These are phyloP conservation scores for Platycheirus albimanus DNA, from an alignment of 2,888 invertebrate genomes.

Conservation along the genomic window DNA sequence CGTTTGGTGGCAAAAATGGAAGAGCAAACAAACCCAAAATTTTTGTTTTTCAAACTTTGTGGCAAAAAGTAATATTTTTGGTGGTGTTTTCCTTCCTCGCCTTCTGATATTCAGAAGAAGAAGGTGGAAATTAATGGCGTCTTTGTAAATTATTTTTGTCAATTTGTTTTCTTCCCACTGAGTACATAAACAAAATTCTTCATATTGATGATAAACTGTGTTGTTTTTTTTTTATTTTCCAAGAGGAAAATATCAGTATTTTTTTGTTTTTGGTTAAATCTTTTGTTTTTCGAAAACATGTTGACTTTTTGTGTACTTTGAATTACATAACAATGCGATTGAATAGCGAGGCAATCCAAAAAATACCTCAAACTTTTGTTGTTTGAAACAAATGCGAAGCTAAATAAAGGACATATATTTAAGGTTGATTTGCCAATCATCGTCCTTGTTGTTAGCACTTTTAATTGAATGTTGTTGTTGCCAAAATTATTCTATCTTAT, in stretches of 20 bases:
- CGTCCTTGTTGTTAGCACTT: too few relatives aligned
- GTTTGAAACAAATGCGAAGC: too few relatives aligned
- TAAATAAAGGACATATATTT: too few relatives aligned
- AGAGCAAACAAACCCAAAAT: constrained; percentile 55
- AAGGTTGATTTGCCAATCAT: too few relatives aligned
- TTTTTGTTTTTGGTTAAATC: background rate
- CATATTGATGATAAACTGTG: constrained; percentile 61
- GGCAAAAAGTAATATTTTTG: constrained; percentile 61
- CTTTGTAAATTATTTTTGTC: constrained; percentile 68
- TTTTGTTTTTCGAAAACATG: background rate
- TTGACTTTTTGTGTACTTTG: background rate
- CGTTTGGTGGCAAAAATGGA: constrained; percentile 52
- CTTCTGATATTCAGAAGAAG: constrained; percentile 51
- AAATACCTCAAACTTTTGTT: too few relatives aligned
- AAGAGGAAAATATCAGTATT: background rate
- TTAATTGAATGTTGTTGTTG: too few relatives aligned
- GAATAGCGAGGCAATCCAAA: too few relatives aligned
- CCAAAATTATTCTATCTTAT: too few relatives aligned
- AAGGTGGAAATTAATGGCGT: constrained; percentile 69
- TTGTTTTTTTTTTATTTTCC: constrained; percentile 23
- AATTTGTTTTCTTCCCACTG: constrained; percentile 62
- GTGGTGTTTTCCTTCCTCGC: background rate
- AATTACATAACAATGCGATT: too few relatives aligned
- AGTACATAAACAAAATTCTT: constrained; percentile 70
- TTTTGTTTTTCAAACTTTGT: constrained; percentile 41